Conservation (phyloP, 2,797 vertebrate species). For the Myotis pilosus region DNA sequence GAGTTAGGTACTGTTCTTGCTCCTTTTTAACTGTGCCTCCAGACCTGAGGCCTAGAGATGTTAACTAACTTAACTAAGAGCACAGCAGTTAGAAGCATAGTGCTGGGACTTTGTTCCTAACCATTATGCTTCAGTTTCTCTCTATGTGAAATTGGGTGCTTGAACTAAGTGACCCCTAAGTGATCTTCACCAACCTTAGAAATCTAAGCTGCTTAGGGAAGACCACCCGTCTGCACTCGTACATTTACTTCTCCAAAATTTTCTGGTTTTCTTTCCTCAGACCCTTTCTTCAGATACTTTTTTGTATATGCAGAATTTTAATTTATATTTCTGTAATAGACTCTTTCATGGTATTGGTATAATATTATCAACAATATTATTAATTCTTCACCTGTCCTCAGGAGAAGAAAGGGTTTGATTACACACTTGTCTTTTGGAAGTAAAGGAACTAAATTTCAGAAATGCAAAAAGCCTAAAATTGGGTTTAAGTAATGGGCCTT, state of each 20-base stretch:
- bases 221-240: not conserved
- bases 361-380: not conserved
- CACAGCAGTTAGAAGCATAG: not conserved
- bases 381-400: not conserved
- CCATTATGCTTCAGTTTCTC: not conserved
- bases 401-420: not conserved
- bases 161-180: not conserved
- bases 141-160: not conserved
- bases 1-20: not conserved
- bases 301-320: not conserved
- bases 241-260: not conserved
- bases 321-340: not conserved
- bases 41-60: not conserved
- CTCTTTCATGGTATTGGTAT: not conserved
- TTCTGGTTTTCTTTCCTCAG: conserved; percentile 12
- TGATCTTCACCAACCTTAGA: not conserved
- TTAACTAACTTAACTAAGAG: not conserved
- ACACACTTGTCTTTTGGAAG: not conserved
- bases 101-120: not conserved
- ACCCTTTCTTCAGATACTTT: not conserved
- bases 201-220: not conserved
- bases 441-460: conserved; percentile 2
- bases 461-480: not conserved
- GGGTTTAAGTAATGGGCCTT: not conserved
- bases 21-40: not conserved